Conservation (phyloP, 2,797 vertebrate genomes). For the Novumbra hubbsi region DNA sequence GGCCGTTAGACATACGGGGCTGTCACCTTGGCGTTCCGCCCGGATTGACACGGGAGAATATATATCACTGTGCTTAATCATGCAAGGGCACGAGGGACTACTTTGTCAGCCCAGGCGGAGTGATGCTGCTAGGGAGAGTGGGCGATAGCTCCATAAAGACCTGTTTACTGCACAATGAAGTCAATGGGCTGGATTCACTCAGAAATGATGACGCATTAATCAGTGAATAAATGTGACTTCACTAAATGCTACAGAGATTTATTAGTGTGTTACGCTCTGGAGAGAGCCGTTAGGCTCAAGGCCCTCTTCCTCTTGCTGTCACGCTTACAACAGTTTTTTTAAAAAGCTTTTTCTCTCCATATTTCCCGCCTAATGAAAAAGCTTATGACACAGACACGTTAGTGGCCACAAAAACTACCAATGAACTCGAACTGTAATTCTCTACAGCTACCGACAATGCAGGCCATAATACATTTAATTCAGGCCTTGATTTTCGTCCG, state of each 20-base stretch:
- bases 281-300: neutral
- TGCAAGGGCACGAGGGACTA: conserved; percentile 11
- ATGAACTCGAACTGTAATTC: neutral
- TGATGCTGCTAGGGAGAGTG: neutral
- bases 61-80: conserved; percentile 31
- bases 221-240: conserved; percentile 6
- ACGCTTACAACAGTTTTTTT: neutral
- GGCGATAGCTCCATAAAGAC: neutral
- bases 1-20: conserved; percentile 6
- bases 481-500: neutral
- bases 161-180: conserved; percentile 11
- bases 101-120: conserved; percentile 20
- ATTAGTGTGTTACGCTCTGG: neutral
- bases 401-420: neutral
- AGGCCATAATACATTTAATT: neutral
- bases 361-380: neutral
- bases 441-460: neutral
- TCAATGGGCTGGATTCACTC: conserved; percentile 4
- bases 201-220: conserved; percentile 12
- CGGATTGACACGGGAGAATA: conserved; percentile 9
- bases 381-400: neutral
- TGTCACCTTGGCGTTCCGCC: conserved; percentile 8
- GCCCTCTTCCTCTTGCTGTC: neutral
- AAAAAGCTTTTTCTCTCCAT: neutral
- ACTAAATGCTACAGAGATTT: neutral